A percentile compares a stretch with the other conserved stretches of the same genome.
These are phyloP conservation scores for Drosophila subobscura DNA, from an alignment of 1,140 invertebrate species.

Conservation along the genomic window DNA sequence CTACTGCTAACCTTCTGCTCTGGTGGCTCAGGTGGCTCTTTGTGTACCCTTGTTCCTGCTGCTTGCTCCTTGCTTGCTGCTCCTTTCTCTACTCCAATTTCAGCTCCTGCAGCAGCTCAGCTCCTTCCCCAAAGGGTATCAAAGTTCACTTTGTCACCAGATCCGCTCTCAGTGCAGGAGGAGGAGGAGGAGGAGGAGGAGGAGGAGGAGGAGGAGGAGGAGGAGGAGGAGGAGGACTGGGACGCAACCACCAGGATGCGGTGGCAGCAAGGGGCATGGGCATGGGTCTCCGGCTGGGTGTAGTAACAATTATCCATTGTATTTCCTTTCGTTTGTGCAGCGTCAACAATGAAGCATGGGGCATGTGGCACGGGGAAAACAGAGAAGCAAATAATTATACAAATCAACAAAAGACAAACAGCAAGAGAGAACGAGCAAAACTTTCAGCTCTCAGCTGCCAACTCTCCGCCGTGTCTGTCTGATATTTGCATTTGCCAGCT, in stretches of 20 bases:
- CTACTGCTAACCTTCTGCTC: no score
- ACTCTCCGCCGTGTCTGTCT: conserved; percentile 4
- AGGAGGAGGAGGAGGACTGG: background rate
- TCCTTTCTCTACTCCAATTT: background rate
- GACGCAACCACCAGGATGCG: no score
- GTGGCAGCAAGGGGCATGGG: no score
- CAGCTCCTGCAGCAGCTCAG: conserved; percentile 15
- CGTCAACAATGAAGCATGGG: conserved; percentile 32
- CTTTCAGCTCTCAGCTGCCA: conserved; percentile 15
- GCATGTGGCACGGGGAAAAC: background rate
- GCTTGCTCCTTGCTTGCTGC: background rate
- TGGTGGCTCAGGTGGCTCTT: no score
- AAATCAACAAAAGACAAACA: conserved; percentile 33
- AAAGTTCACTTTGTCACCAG: conserved; percentile 31
- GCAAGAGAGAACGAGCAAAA: conserved; percentile 6
- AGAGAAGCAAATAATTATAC: conserved; percentile 52
- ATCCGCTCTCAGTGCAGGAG: conserved; percentile 17
- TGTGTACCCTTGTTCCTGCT: no score
- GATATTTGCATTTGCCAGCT: conserved; percentile 30
- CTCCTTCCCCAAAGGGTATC: conserved; percentile 27
- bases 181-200: background rate
- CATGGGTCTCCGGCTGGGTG: no score
- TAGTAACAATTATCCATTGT: conserved; percentile 41
- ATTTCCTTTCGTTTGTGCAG: conserved; percentile 59
- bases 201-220: background rate